Base-by-base conservation (phyloP, 2,113 vertebrate genomes). In the Chrysemys picta region DNA sequence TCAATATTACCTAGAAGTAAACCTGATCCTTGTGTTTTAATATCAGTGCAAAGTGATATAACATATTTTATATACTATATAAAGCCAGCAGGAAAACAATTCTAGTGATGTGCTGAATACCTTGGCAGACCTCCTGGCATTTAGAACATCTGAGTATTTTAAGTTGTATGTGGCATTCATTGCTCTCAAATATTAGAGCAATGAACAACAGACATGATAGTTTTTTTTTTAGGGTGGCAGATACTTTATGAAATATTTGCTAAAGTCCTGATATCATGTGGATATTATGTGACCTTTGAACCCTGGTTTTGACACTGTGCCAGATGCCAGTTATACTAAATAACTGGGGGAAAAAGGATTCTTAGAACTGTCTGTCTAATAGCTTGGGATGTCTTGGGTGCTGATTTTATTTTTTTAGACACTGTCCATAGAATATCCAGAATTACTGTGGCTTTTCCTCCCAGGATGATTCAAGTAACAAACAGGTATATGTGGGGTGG, bases 1-100 rank as follows among this genome's bases (percentile, higher is more conserved):
- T 53, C 89, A 81, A 35, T 31, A 80, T 42, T 89, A 97, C 88
- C 87, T 93, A 93, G 89, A 95, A 25, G 52, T 49, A 97, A 97
- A 97, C 57, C 42, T 95, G 72, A 79, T 93, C 88, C 94, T 92
- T 94, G 95, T 93, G 90, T 96, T 96, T 96, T 96, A 96, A 91
- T 87, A 92, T 45, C 89, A 86, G 16, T 80, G 53, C 50, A 91
- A 91, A 94, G 21, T 59, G 83, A 62, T 12, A 47, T 2, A 95
- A 78, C 6, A 3, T 31, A 88, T 85, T 21, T 88, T 31, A 94
- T 81, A 72, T 38, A 72, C n/a, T 38, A 72, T 78, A 62, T 78
- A 88, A 83, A 94, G 76, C 29, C 80, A 88, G 80, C 49, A 82
- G 88, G 38, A 87, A 87, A 78, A 10, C 62, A 80, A 87, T 50